phyloP scores from a whole-genome alignment of 1,140 invertebrate genomes.

The Drosophila biarmipes region DNA sequence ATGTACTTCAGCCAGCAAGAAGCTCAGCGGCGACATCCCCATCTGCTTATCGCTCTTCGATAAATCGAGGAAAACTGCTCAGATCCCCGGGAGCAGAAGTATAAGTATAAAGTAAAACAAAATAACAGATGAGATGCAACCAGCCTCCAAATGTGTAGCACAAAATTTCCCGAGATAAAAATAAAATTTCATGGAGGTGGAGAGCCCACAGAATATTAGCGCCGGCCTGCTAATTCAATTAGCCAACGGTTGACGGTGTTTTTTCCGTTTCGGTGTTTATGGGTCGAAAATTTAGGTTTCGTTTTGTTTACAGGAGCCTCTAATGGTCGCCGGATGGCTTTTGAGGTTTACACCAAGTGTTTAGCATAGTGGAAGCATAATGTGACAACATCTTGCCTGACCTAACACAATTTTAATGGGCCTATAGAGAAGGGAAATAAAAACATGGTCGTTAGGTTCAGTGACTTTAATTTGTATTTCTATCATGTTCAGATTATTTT shows the following conservation, averaged over 20 bases:
- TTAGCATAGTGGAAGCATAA: conserved; percentile 12
- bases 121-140: conserved; percentile 15
- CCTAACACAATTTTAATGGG: conserved; percentile 18
- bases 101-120: conserved; percentile 6
- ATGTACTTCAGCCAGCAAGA: conserved; percentile 25
- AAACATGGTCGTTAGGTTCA: neutral
- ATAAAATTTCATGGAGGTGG: conserved; percentile 43
- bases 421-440: neutral
- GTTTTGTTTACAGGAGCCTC: conserved; percentile 10
- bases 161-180: conserved; percentile 54
- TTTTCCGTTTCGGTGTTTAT: conserved; percentile 25
- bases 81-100: neutral
- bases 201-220: conserved; percentile 46
- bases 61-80: conserved; percentile 50
- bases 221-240: conserved; percentile 67
- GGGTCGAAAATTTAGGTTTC: conserved; percentile 5
- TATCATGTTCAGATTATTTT: too few species aligned
- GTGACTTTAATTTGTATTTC: neutral
- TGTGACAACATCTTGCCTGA: conserved; percentile 21
- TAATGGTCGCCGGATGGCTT: neutral
- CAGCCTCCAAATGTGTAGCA: conserved; percentile 13
- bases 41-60: conserved; percentile 63
- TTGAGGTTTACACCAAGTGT: conserved; percentile 20
- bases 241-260: conserved; percentile 46
- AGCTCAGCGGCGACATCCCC: conserved; percentile 33